phyloP scores from a whole-genome alignment of 2,113 vertebrate species.

The Phyllostomus discolor region DNA sequence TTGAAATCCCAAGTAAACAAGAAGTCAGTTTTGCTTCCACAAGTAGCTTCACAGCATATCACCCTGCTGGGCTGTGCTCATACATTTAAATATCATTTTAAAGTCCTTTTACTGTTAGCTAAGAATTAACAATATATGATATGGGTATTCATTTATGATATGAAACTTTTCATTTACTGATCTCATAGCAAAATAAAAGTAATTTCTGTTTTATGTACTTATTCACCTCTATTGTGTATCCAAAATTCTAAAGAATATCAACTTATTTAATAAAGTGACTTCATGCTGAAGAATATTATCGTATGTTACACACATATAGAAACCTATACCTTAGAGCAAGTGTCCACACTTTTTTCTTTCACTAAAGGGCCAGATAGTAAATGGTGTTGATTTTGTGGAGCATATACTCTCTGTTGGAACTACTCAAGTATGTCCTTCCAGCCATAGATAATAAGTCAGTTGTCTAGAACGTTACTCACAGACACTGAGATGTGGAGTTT shows the following conservation, averaged over 20 bases:
- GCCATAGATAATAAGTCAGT: not conserved
- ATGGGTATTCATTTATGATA: not conserved
- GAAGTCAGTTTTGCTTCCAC: not conserved
- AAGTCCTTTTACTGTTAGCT: not conserved
- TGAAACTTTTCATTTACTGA: not conserved
- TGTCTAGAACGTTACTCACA: not conserved
- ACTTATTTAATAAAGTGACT: not conserved
- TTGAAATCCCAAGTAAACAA: not conserved
- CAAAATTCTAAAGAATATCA: not conserved
- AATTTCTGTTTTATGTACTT: not conserved
- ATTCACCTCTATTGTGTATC: not conserved
- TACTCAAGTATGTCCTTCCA: not conserved
- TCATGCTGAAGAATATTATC: not conserved
- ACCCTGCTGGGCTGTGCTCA: rapidly evolving
- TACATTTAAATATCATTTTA: not conserved
- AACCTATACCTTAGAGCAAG: not conserved
- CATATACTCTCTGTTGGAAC: not conserved
- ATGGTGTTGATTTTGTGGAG: not conserved
- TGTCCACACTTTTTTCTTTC: not conserved
- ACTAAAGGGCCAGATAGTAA: not conserved
- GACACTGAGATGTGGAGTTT: not conserved
- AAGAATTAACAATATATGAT: not conserved
- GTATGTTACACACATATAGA: not conserved
- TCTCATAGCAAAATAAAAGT: not conserved
- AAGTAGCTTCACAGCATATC: not conserved